Base-by-base conservation (phyloP, 2,888 invertebrate species). In the Drosophila siamana region DNA sequence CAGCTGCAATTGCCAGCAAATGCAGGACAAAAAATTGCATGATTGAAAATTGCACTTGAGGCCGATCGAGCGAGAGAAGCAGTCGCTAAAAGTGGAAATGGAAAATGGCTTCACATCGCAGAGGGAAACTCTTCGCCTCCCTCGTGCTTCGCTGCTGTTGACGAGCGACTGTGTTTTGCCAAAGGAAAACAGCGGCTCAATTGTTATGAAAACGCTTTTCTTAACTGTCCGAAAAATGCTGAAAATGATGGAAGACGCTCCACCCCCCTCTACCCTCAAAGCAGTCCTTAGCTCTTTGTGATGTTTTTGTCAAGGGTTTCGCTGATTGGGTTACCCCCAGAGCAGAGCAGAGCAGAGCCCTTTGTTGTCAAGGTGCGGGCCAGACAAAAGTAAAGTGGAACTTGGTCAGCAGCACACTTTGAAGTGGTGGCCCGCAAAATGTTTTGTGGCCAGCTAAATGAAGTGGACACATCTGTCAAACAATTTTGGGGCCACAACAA, bases 41-140 rank as follows among this genome's bases (percentile, higher is more conserved):
- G 78, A 80, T 88, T 87, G 78, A 74, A 79, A 78, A 85, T 86
- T 89, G 87, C 89, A 89, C 79, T 89, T 78, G 85, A 76, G 77
- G 74, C 78, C 75, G 80, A 68, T 66, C 66, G 64, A 67, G 44
- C 44, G 63, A 40, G 57, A 26, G 26, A 5, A 26, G 24, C 30
- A 11, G 4, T 9, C 4, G 30, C 11, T 0, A 50, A 33, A 19
- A 46, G 28, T 55, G 43, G 26, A 46, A 51, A 41, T 26, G 28
- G 64, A 15, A 26, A 6, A 26, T 44, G 30, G 46, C 48, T 51
- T 62, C 41, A 41, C 52, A 28, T 16, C 11, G 50, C 47, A 41
- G n/a, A n/a, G n/a, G n/a, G n/a, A n/a, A n/a, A n/a, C n/a, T n/a
- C n/a, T n/a, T 22, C n/a, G 41, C 19, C 5, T 22, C 16, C 46